These are phyloP conservation scores for Ichneumoninae sp. DNA, from an alignment of 2,888 invertebrate genomes.

Conservation along the genomic window DNA sequence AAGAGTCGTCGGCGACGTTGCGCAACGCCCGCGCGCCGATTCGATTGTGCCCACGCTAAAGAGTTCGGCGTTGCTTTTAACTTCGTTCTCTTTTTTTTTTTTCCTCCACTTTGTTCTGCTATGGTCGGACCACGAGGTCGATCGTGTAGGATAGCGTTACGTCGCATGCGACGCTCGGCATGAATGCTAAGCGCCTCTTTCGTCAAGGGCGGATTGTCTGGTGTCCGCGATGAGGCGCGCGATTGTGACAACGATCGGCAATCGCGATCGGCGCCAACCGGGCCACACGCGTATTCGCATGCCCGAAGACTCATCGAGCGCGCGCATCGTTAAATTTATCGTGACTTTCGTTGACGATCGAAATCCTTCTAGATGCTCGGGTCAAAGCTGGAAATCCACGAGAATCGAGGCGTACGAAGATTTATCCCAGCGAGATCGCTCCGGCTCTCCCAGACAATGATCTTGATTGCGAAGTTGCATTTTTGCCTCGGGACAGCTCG, in stretches of 20 bases:
- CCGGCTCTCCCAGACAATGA: background rate
- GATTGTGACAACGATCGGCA: slow-evolving; percentile 57
- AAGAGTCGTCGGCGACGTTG: slow-evolving; percentile 22
- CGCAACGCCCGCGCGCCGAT: slow-evolving; percentile 35
- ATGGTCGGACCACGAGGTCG: slow-evolving; percentile 51
- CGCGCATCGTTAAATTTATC: background rate
- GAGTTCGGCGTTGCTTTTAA: slow-evolving; percentile 37
- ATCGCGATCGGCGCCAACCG: slow-evolving; percentile 73
- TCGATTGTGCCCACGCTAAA: slow-evolving; percentile 52
- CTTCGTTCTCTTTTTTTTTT: slow-evolving; percentile 23
- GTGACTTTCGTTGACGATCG: background rate
- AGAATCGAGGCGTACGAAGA: background rate
- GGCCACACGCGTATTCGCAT: slow-evolving; percentile 67
- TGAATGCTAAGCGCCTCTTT: slow-evolving; percentile 77
- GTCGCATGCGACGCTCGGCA: slow-evolving; percentile 64
- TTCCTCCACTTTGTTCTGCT: slow-evolving; percentile 33
- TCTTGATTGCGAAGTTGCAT: slow-evolving; percentile 1
- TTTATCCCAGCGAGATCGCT: background rate
- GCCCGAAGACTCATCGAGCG: background rate
- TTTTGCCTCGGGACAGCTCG: background rate
- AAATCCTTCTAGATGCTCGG: background rate
- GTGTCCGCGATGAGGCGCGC: slow-evolving; percentile 22
- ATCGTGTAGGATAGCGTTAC: slow-evolving; percentile 58
- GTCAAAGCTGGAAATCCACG: background rate
- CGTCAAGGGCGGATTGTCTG: slow-evolving; percentile 72